A percentile compares a stretch with the other conserved stretches of the same genome.
Evolutionary conservation across 2,113 vertebrate species (phyloP).

Genomic region (Elachura formosa): DNA sequence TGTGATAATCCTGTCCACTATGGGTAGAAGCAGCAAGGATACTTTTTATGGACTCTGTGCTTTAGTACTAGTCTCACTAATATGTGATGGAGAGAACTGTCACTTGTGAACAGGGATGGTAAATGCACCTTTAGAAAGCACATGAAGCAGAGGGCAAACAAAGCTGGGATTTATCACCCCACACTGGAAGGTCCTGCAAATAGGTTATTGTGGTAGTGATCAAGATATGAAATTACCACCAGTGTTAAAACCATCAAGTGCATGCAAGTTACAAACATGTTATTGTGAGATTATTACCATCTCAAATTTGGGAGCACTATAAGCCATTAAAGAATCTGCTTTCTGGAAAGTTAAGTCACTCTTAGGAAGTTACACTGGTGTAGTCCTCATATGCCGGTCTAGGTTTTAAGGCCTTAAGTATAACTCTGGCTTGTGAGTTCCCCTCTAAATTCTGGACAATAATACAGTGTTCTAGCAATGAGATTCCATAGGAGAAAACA

Average conservation of each 20-base stretch:
- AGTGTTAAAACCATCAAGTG: neutral
- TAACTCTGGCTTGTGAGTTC: neutral
- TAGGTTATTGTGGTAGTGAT: neutral
- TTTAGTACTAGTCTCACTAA: neutral
- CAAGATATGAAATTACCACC: neutral
- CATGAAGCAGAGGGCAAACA: rapidly evolving
- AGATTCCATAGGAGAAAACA: neutral
- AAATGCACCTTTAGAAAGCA: neutral
- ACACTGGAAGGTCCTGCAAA: neutral
- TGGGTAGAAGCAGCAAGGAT: neutral
- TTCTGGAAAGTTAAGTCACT: neutral
- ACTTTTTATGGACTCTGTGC: neutral
- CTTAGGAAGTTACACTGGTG: neutral
- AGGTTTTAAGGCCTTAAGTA: neutral
- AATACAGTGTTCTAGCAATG: neutral
- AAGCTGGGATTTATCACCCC: neutral
- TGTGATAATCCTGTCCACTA: neutral
- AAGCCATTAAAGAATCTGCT: neutral
- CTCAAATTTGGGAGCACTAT: neutral
- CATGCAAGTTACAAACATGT: neutral
- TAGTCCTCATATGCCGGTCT: neutral
- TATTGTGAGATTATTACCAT: neutral
- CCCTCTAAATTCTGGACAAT: neutral
- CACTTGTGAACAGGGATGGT: neutral
- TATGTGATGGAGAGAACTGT: neutral